A percentile compares a stretch with the other conserved stretches of the same genome.
Conservation (phyloP, 2,888 invertebrate species). For the Beris chalybata region DNA sequence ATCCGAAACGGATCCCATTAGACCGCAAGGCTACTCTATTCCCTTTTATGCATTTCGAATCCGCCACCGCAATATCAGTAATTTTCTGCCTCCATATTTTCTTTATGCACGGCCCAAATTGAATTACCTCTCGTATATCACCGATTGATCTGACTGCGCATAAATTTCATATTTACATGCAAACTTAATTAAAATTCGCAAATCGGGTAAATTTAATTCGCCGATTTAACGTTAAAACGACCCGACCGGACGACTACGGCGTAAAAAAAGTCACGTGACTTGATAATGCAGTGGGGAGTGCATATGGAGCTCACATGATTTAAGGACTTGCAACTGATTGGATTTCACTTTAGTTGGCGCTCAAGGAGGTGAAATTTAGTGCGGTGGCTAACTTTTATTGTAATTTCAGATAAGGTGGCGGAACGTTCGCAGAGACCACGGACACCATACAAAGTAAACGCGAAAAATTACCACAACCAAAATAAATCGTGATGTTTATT, state of each 20-base stretch:
- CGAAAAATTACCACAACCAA: too few relatives aligned
- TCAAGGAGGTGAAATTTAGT: background rate
- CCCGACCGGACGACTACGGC: too few relatives aligned
- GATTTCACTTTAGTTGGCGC: background rate
- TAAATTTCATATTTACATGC: slow-evolving; percentile 46
- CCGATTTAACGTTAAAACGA: too few relatives aligned
- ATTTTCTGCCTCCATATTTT: background rate
- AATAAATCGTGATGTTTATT: too few relatives aligned
- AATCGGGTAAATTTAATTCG: background rate
- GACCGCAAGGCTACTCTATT: background rate
- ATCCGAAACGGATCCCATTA: slow-evolving; percentile 1
- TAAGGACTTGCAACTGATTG: slow-evolving; percentile 18
- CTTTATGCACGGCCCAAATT: slow-evolving; percentile 37
- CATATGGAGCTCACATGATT: slow-evolving; percentile 21
- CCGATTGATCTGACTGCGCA: slow-evolving; percentile 43
- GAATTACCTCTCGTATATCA: slow-evolving; percentile 43
- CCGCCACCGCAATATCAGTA: background rate
- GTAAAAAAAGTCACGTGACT: slow-evolving; percentile 33
- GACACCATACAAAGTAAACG: too few relatives aligned
- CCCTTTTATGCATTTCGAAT: background rate
- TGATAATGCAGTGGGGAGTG: slow-evolving; percentile 30
- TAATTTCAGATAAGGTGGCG: slow-evolving; percentile 25
- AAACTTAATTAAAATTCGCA: slow-evolving; percentile 45
- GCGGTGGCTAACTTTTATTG: slow-evolving; percentile 27
- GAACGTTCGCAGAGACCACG: too few relatives aligned